Evolutionary conservation across 2,888 invertebrate species (phyloP).

Genomic region (Boloria selene): DNA sequence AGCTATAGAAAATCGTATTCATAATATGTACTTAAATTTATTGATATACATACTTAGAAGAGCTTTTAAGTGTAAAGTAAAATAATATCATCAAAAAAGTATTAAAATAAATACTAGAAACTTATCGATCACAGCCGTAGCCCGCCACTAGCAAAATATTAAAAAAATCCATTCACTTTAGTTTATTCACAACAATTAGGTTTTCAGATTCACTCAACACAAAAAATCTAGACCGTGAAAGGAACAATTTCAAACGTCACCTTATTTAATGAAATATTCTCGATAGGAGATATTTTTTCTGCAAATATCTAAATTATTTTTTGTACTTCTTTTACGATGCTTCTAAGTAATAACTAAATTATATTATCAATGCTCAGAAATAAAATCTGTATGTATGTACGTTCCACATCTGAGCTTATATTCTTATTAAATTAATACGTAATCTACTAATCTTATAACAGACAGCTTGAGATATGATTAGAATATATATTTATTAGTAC

Average conservation of each 20-base stretch:
- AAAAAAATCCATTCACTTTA: slow-evolving; percentile 20
- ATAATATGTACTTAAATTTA: no score
- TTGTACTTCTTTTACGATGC: slow-evolving; percentile 28
- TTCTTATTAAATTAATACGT: no score
- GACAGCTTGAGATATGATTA: no score
- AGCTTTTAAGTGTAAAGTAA: no score
- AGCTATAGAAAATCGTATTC: no score
- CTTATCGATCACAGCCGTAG: no score
- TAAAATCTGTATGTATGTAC: not conserved
- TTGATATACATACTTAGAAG: no score
- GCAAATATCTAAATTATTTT: slow-evolving; percentile 34
- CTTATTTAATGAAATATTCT: slow-evolving; percentile 36
- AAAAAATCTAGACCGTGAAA: slow-evolving; percentile 30
- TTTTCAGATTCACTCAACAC: slow-evolving; percentile 13
- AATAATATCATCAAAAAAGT: no score
- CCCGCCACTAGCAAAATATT: not conserved
- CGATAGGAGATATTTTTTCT: slow-evolving; percentile 28
- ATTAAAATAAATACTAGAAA: no score
- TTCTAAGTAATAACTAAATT: slow-evolving; percentile 38
- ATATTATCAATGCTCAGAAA: slow-evolving; percentile 13
- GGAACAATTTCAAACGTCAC: slow-evolving; percentile 34
- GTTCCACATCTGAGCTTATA: no score
- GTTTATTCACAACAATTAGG: slow-evolving; percentile 28
- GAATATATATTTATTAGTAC: no score
- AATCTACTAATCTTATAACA: no score